A percentile compares a stretch with the other conserved stretches of the same genome.
Conservation (phyloP, 2,888 invertebrate species). For the Meandrusa payeni region DNA sequence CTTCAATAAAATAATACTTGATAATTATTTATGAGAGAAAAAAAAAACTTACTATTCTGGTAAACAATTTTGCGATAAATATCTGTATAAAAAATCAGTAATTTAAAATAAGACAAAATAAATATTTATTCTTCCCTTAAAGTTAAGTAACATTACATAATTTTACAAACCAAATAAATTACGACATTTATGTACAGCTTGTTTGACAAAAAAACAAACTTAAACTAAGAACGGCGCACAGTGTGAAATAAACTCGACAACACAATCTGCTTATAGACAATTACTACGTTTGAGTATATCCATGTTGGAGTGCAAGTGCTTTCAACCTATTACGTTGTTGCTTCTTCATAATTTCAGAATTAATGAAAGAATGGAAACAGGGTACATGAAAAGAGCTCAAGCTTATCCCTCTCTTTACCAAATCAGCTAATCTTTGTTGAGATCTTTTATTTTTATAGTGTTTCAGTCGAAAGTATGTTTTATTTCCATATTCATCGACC, state of each 20-base stretch:
- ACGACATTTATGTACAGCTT: conserved; percentile 35
- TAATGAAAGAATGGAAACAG: conserved; percentile 64
- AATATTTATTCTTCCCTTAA: conserved; percentile 43
- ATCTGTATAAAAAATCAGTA: not conserved
- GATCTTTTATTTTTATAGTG: conserved; percentile 47
- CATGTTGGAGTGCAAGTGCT: conserved; percentile 27
- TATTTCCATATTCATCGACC: conserved; percentile 52
- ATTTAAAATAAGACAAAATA: conserved; percentile 25
- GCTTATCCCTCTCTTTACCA: conserved; percentile 56
- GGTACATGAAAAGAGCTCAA: conserved; percentile 67
- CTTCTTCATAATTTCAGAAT: conserved; percentile 49
- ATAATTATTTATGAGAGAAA: conserved; percentile 28
- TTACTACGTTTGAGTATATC: not conserved
- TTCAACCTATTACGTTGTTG: conserved; percentile 43
- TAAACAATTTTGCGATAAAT: not conserved
- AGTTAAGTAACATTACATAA: conserved; percentile 57
- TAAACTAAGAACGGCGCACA: too few species aligned
- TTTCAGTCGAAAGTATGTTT: conserved; percentile 54
- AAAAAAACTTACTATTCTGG: conserved; percentile 32
- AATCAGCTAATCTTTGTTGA: conserved; percentile 41
- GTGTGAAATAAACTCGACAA: too few species aligned
- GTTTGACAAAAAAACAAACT: conserved; percentile 38
- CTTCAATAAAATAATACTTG: too few species aligned
- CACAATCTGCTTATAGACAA: too few species aligned
- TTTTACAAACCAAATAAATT: conserved; percentile 56